Percentiles rank a stretch among this genome's conserved stretches.
Evolutionary conservation across 2,888 invertebrate genomes (phyloP).

Genomic region (Spatulosminthurus flaviceps): DNA sequence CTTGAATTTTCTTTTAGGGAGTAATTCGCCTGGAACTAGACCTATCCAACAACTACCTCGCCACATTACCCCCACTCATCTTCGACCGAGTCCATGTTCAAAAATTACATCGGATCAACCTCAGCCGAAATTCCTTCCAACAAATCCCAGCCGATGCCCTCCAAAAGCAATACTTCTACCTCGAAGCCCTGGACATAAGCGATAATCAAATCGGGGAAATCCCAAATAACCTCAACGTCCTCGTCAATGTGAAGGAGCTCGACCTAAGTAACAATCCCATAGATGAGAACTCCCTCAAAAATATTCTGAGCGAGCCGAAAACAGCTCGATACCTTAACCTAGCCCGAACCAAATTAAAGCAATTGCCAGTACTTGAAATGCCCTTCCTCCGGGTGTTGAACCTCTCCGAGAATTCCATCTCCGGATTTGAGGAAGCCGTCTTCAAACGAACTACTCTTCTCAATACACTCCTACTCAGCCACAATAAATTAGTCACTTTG

Average conservation of each 20-base stretch:
- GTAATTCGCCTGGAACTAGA: constrained; percentile 80
- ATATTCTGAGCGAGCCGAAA: constrained; percentile 86
- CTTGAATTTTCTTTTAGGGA: constrained; percentile 69
- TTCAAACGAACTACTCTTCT: constrained; percentile 83
- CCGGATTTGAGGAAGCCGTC: constrained; percentile 73
- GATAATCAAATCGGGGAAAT: constrained; percentile 80
- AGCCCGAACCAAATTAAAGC: constrained; percentile 79
- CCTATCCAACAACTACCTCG: constrained; percentile 77
- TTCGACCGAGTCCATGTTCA: constrained; percentile 83
- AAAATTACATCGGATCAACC: constrained; percentile 81
- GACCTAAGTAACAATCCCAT: constrained; percentile 88
- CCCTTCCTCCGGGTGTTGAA: constrained; percentile 84
- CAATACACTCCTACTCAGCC: constrained; percentile 79
- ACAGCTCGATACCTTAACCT: constrained; percentile 81
- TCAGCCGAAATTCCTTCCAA: constrained; percentile 80
- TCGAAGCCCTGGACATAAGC: constrained; percentile 81
- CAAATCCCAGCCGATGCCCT: constrained; percentile 82
- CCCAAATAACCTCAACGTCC: constrained; percentile 83
- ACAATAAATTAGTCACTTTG: constrained; percentile 71
- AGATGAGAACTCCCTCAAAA: constrained; percentile 74
- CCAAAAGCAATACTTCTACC: constrained; percentile 84
- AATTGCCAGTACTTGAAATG: constrained; percentile 71
- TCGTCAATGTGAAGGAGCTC: constrained; percentile 86
- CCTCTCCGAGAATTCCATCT: constrained; percentile 79
- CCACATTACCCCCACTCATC: constrained; percentile 81